Percentiles rank a stretch among this genome's conserved stretches.
These are phyloP conservation scores for Fopius arisanus DNA, from an alignment of 1,140 invertebrate genomes.

Conservation along the genomic window DNA sequence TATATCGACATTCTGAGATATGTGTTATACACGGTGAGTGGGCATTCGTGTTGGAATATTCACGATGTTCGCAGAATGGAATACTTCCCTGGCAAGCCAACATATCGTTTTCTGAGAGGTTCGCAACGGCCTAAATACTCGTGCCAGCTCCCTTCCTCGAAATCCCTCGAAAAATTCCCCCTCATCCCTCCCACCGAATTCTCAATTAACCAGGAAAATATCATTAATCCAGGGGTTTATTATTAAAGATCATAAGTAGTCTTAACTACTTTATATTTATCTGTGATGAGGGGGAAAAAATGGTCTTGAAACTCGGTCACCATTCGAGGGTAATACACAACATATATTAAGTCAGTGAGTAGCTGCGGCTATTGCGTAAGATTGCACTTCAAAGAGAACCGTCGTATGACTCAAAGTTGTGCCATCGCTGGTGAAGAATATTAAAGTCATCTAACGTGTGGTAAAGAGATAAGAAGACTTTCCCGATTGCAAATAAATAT, in stretches of 20 bases:
- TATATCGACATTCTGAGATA: not conserved
- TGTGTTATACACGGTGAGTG: not conserved
- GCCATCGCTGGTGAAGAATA: not conserved
- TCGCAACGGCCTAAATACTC: conserved; percentile 45
- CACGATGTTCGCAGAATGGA: conserved; percentile 48
- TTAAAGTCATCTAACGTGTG: conserved; percentile 14
- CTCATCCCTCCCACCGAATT: not conserved
- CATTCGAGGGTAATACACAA: conserved; percentile 3
- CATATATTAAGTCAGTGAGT: conserved; percentile 13
- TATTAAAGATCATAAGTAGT: not conserved
- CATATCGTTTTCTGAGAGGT: conserved; percentile 45
- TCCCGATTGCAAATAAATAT: not conserved
- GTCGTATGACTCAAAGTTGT: not conserved
- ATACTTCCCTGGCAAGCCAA: conserved; percentile 47
- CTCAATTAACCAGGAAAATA: not conserved
- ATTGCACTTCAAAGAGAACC: conserved; percentile 3
- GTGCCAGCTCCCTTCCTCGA: conserved; percentile 40
- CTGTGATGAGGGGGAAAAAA: not conserved
- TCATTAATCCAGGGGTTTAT: not conserved
- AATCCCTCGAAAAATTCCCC: not conserved
- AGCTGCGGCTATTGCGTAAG: not conserved
- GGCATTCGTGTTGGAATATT: conserved; percentile 19
- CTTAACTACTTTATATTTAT: not conserved
- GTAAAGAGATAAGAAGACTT: not conserved
- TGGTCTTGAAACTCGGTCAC: conserved; percentile 12